Conservation (phyloP, 2,113 vertebrate species). For the Carassius auratus region DNA sequence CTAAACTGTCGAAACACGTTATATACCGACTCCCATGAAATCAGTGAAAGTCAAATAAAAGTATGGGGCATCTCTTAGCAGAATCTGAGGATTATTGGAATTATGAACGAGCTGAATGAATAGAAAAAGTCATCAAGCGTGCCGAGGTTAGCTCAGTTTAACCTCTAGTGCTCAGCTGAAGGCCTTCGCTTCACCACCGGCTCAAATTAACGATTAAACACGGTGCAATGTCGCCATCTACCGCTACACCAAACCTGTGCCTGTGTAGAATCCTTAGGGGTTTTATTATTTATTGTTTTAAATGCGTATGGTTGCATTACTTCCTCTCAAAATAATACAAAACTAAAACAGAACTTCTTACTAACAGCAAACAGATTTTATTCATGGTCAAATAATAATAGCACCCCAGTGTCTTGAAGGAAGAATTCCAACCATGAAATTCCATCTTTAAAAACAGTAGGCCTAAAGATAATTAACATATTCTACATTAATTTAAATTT, state of each 20-base stretch:
- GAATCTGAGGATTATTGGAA: neutral
- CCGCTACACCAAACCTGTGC: neutral
- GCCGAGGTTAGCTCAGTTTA: neutral
- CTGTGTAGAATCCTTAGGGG: neutral
- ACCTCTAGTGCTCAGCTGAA: neutral
- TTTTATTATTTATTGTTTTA: neutral
- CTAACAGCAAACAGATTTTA: too few relatives aligned
- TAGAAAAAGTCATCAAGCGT: neutral
- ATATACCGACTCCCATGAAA: neutral
- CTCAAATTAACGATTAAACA: neutral
- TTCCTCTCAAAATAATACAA: neutral
- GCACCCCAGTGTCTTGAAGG: too few relatives aligned
- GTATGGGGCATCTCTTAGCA: neutral
- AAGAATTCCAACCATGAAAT: too few relatives aligned
- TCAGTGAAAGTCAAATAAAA: neutral
- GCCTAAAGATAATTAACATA: too few relatives aligned
- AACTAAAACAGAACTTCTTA: neutral
- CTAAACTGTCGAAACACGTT: neutral
- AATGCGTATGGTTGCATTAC: neutral
- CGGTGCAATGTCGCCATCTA: neutral
- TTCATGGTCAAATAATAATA: too few relatives aligned
- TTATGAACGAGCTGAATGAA: neutral
- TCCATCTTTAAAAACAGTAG: too few relatives aligned
- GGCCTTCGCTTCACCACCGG: neutral
- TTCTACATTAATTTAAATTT: too few relatives aligned